These are phyloP conservation scores for Halictus quadricinctus DNA, from an alignment of 2,888 invertebrate genomes.

Conservation along the genomic window DNA sequence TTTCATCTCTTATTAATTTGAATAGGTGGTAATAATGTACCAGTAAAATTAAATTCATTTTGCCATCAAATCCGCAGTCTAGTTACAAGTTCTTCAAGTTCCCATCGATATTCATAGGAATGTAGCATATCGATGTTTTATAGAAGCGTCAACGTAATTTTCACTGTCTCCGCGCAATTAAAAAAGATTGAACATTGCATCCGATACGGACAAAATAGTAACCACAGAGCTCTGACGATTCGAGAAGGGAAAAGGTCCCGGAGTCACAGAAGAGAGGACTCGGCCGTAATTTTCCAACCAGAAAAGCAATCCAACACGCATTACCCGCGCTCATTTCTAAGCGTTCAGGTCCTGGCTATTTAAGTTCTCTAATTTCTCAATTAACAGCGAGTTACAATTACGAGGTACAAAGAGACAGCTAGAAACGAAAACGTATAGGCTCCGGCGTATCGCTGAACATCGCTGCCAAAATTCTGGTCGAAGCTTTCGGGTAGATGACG, in stretches of 20 bases:
- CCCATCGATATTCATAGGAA: neutral
- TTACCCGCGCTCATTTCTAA: neutral
- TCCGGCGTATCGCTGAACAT: neutral
- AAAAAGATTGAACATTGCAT: neutral
- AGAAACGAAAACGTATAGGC: neutral
- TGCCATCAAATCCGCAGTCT: neutral
- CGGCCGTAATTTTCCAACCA: neutral
- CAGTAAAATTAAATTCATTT: neutral
- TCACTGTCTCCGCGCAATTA: neutral
- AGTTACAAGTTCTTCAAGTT: neutral
- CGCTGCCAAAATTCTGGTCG: neutral
- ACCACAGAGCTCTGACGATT: neutral
- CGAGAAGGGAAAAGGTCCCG: neutral
- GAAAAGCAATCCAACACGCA: neutral
- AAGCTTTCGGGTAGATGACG: neutral
- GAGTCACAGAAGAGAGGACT: neutral
- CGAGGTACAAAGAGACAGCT: neutral
- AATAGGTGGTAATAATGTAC: neutral
- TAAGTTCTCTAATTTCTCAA: neutral
- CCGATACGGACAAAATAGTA: too few relatives aligned
- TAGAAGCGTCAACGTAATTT: neutral
- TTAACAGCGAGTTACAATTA: neutral
- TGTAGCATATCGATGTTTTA: neutral
- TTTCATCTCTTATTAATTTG: neutral
- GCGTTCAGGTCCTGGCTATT: neutral